These are phyloP conservation scores for Poeciliopsis presidionis DNA, from an alignment of 2,797 vertebrate genomes.

Conservation along the genomic window DNA sequence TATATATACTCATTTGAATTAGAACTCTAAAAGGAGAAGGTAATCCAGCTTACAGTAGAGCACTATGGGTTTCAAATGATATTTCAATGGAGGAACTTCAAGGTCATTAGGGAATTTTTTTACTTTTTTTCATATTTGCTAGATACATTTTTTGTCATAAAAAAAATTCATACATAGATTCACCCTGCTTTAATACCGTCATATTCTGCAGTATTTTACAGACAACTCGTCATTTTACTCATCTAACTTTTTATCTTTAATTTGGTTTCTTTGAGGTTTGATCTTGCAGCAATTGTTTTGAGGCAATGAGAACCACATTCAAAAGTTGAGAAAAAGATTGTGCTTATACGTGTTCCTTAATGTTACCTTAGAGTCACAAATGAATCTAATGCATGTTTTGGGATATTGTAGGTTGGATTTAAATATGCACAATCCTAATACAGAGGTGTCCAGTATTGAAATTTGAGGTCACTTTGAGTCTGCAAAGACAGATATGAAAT, in stretches of 20 bases:
- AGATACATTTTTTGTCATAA: neutral
- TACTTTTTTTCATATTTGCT: neutral
- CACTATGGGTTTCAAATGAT: neutral
- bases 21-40: neutral
- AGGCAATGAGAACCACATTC: neutral
- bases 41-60: neutral
- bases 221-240: neutral
- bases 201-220: conserved; percentile 2
- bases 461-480: neutral
- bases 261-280: neutral
- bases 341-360: neutral
- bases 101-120: neutral
- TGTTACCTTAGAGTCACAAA: neutral
- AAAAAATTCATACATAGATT: neutral
- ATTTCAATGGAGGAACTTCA: neutral
- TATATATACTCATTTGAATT: neutral
- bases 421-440: neutral
- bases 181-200: conserved; percentile 1
- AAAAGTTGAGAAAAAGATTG: neutral
- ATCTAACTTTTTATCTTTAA: neutral
- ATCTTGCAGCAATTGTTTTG: neutral
- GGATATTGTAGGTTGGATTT: neutral
- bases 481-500: neutral
- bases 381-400: neutral
- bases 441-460: neutral